These are phyloP conservation scores for Drosophila siamana DNA, from an alignment of 2,888 invertebrate species.

Conservation along the genomic window DNA sequence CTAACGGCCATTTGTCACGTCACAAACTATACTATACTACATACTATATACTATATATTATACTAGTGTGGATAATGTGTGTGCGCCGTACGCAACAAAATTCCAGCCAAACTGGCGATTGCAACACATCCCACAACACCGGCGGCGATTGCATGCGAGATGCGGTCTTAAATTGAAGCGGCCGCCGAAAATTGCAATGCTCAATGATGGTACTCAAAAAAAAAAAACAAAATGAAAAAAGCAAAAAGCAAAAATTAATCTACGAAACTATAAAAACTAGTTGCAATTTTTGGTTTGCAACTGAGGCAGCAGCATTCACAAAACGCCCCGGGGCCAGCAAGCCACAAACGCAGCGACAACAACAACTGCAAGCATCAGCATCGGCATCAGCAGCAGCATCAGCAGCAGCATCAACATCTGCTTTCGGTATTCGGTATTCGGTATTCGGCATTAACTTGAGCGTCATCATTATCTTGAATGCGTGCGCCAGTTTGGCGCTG, in stretches of 20 bases:
- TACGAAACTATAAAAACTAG: constrained; percentile 49
- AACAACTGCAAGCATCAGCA: not conserved
- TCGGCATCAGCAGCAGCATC: no score
- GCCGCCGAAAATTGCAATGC: constrained; percentile 41
- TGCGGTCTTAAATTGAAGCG: constrained; percentile 37
- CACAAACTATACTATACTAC: constrained; percentile 15
- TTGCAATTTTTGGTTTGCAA: constrained; percentile 54
- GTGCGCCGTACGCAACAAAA: constrained; percentile 25
- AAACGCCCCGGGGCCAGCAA: constrained; percentile 7
- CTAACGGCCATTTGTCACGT: constrained; percentile 73
- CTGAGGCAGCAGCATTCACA: constrained; percentile 49
- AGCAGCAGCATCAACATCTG: constrained; percentile 1
- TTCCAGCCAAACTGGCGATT: constrained; percentile 37
- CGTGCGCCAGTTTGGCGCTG: constrained; percentile 65
- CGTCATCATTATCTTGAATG: constrained; percentile 43
- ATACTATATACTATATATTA: no score
- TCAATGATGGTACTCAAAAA: constrained; percentile 36
- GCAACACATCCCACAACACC: constrained; percentile 34
- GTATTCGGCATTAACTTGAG: not conserved
- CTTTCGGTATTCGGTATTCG: not conserved
- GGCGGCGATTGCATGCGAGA: constrained; percentile 24
- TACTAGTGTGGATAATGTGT: no score
- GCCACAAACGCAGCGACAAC: not conserved
- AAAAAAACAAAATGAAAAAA: not conserved
- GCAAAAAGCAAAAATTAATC: constrained; percentile 11